phyloP scores from a whole-genome alignment of 2,113 vertebrate species.

The Rousettus leschenaultii region DNA sequence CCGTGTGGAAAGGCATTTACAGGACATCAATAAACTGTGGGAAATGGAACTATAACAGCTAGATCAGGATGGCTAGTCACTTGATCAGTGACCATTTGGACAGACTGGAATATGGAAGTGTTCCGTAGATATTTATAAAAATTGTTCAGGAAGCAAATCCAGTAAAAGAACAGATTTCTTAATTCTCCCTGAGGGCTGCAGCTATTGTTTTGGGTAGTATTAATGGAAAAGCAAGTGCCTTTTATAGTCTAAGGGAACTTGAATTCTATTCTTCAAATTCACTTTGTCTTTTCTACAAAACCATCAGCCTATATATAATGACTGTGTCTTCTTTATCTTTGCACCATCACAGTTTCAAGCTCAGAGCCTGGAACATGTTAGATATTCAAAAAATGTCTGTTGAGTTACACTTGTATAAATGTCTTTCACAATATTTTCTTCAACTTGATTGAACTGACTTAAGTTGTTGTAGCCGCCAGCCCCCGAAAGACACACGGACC shows the following conservation, averaged over 20 bases:
- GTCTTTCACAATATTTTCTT: background rate
- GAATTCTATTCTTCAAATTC: background rate
- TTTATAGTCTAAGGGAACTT: background rate
- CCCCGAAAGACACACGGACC: too few species aligned
- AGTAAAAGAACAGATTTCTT: conserved; percentile 6
- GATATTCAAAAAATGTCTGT: background rate
- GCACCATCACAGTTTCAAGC: background rate
- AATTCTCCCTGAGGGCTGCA: background rate
- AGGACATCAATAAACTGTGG: background rate
- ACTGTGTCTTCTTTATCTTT: background rate
- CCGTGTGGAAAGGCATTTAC: background rate
- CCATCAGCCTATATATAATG: background rate
- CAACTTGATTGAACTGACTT: background rate
- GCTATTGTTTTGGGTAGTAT: background rate
- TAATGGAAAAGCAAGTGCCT: background rate
- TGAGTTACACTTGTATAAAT: background rate
- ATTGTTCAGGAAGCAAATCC: background rate
- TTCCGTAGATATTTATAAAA: background rate
- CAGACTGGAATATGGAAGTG: background rate
- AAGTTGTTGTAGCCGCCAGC: too few species aligned
- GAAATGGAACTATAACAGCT: background rate
- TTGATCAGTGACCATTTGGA: background rate
- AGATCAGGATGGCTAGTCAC: background rate
- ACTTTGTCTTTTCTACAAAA: background rate
- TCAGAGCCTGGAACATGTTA: background rate